A percentile compares a stretch with the other conserved stretches of the same genome.
Conservation (phyloP, 1,140 invertebrate species). For the Drosophila trapezifrons region DNA sequence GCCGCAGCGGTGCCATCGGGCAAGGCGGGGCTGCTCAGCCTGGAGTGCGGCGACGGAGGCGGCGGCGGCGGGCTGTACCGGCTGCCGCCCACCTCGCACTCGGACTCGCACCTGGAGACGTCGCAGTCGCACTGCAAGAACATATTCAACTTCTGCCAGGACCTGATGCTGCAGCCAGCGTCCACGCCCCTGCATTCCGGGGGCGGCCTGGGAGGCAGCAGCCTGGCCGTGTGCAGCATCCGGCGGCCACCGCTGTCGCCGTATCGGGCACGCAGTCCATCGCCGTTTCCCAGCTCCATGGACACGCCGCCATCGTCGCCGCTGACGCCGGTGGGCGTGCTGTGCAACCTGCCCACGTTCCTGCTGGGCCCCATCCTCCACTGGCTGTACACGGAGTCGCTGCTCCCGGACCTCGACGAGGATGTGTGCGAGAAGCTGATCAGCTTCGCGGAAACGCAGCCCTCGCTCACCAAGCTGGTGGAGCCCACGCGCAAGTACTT, state of each 20-base stretch:
- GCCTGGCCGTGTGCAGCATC: conserved; percentile 54
- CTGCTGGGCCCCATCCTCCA: conserved; percentile 87
- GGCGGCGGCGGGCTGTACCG: conserved; percentile 42
- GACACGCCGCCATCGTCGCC: conserved; percentile 82
- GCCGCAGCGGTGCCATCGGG: not conserved
- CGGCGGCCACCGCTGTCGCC: conserved; percentile 75
- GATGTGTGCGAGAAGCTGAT: conserved; percentile 86
- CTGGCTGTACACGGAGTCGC: conserved; percentile 88
- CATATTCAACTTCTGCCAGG: conserved; percentile 81
- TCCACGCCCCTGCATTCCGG: conserved; percentile 18
- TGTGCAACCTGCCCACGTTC: conserved; percentile 85
- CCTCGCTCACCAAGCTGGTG: conserved; percentile 85
- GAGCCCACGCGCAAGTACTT: conserved; percentile 87
- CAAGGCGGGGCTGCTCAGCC: conserved; percentile 22
- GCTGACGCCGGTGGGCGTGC: conserved; percentile 71
- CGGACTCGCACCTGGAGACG: conserved; percentile 75
- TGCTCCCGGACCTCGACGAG: conserved; percentile 86
- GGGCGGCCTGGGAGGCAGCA: conserved; percentile 4
- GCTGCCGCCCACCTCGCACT: conserved; percentile 62
- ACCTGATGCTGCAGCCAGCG: conserved; percentile 63
- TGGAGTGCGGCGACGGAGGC: conserved; percentile 28
- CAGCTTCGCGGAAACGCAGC: conserved; percentile 84
- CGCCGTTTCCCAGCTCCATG: conserved; percentile 72
- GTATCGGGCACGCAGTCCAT: conserved; percentile 73
- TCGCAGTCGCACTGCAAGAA: conserved; percentile 67